phyloP scores from a whole-genome alignment of 2,888 invertebrate species.

The Luperina nickerlii region DNA sequence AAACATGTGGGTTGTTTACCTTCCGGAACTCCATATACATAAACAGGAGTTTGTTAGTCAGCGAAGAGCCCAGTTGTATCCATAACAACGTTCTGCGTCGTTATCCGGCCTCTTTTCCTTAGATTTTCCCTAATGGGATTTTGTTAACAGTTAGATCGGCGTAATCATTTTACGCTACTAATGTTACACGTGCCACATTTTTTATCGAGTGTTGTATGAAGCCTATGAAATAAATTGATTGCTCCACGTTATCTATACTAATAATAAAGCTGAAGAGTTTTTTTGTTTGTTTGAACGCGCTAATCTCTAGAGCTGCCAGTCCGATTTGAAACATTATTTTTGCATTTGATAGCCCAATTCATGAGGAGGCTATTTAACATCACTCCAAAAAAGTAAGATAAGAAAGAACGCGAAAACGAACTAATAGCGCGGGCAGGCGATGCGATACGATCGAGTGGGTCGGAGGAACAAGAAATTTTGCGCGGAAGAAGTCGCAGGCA shows the following conservation, averaged over 20 bases:
- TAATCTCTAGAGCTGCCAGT: background rate
- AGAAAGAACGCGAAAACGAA: background rate
- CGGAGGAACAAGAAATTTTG: background rate
- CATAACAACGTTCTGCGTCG: conserved; percentile 37
- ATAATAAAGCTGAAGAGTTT: background rate
- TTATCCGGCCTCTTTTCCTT: conserved; percentile 38
- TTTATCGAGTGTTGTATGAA: background rate
- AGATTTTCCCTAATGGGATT: conserved; percentile 45
- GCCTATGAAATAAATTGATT: conserved; percentile 5
- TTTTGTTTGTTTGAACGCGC: background rate
- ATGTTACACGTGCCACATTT: background rate
- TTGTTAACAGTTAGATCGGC: conserved; percentile 33
- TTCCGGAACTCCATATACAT: conserved; percentile 47
- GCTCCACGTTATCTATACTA: background rate
- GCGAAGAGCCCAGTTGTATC: conserved; percentile 34
- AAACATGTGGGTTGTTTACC: conserved; percentile 54
- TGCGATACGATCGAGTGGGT: background rate
- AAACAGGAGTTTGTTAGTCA: conserved; percentile 35
- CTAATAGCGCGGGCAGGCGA: background rate
- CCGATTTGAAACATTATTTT: background rate
- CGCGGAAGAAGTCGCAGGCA: background rate
- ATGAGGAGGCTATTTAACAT: background rate
- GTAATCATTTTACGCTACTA: conserved; percentile 29
- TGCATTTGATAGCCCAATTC: background rate
- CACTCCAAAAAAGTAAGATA: background rate